These are phyloP conservation scores for Pteria penguin DNA, from an alignment of 2,888 invertebrate species.

Conservation along the genomic window DNA sequence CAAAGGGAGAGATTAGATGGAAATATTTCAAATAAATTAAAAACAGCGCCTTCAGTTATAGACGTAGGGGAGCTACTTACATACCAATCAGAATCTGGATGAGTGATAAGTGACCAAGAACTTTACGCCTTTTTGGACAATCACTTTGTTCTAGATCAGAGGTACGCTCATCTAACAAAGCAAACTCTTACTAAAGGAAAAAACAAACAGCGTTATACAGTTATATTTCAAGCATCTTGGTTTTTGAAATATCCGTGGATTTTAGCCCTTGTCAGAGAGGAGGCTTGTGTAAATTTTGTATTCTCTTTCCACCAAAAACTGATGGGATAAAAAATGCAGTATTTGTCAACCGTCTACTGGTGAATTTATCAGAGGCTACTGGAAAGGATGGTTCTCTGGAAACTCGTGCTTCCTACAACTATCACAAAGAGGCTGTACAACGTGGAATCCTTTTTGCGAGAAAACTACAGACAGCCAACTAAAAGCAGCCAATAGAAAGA, in stretches of 20 bases:
- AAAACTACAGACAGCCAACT: not conserved
- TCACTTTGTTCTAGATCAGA: not conserved
- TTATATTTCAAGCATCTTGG: slow-evolving; percentile 9
- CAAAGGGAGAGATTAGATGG: not conserved
- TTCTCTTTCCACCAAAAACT: slow-evolving; percentile 6
- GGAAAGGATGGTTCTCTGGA: slow-evolving; percentile 14
- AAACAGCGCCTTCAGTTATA: not conserved
- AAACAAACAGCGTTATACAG: slow-evolving; percentile 3
- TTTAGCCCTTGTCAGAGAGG: too few species aligned
- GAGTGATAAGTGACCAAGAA: slow-evolving; percentile 1
- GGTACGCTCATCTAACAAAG: not conserved
- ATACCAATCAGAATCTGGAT: not conserved
- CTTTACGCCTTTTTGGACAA: not conserved
- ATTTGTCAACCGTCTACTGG: slow-evolving; percentile 12
- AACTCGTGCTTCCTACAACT: slow-evolving; percentile 7
- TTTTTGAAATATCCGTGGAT: slow-evolving; percentile 14
- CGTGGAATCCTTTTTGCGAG: too few species aligned
- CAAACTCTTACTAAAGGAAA: slow-evolving; percentile 14
- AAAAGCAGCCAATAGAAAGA: slow-evolving; percentile 5
- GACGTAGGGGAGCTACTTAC: not conserved
- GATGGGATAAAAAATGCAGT: slow-evolving; percentile 13
- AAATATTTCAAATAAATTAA: too few species aligned
- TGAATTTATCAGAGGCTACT: slow-evolving; percentile 15
- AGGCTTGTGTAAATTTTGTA: slow-evolving; percentile 19
- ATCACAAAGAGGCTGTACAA: slow-evolving; percentile 9